Base-by-base conservation (phyloP, 2,888 invertebrate genomes). In the Caenorhabditis drosophilae region DNA sequence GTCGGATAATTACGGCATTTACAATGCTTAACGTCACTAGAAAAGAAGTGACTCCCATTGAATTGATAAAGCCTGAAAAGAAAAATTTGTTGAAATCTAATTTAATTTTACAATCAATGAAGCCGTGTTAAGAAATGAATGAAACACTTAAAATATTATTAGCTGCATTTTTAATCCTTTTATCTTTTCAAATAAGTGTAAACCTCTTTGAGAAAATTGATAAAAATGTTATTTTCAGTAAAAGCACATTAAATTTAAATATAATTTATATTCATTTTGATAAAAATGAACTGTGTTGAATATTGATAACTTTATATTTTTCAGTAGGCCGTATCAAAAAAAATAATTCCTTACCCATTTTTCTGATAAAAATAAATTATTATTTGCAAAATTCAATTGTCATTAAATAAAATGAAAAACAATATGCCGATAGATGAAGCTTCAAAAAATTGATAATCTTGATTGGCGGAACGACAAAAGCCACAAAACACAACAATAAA, bases 1-100 rank as follows among this genome's bases (percentile, higher is more conserved):
- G 67, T 53, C 57, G 67, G 27, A 67, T 54, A 41, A 67, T 56
- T 16, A 53, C 57, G 1, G 61, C 49, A 31, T 61, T 48, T 45
- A 66, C 56, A 36, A 67, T 53, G 16, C 53, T 60, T 35, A 61
- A 48, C 46, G 51, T 54, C 26, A 67, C 27, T 31, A 61, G 41
- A 31, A 67, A 50, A 22, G 57, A 46, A 3, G 57, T 27, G 18
- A 31, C 51, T 38, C 59, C 58, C 67, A 67, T 56, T 57, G 6
- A 34, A n/a, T 51, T 60, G 47, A 16, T 16, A 31, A 45, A 9
- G 18, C 40, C 56, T 56, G 62, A 25, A 63, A 57, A 23, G 26
- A 25, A 35, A 34, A 52, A 7, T 18, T 22, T 4, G 18, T 3
- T n/a, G 20, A 40, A 40, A 16, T n/a, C 18, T 18, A 40, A 16